These are phyloP conservation scores for Chinchilla lanigera DNA, from an alignment of 2,113 vertebrate species.

Conservation along the genomic window DNA sequence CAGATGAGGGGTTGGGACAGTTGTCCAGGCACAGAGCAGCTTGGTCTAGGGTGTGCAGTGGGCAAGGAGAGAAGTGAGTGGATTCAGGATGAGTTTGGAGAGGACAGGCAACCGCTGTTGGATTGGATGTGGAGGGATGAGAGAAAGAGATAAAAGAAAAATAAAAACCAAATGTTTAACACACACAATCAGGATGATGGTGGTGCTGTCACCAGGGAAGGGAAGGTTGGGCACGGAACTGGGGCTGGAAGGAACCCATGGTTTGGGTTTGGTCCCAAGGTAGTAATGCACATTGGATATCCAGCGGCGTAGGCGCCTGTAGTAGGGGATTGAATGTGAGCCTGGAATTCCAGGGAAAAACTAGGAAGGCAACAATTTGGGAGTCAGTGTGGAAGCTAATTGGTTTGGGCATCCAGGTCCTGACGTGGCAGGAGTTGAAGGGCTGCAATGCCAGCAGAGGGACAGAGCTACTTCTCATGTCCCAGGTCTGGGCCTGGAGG, in stretches of 20 bases:
- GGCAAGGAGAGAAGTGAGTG: not conserved
- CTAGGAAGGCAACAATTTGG: not conserved
- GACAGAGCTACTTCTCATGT: not conserved
- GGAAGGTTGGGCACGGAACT: not conserved
- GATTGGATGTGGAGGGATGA: not conserved
- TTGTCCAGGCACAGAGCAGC: not conserved
- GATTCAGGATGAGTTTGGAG: not conserved
- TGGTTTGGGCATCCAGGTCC: not conserved
- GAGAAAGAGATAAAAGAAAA: not conserved
- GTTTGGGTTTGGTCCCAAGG: not conserved
- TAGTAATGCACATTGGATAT: not conserved
- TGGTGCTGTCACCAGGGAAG: not conserved
- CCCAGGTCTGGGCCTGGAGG: not conserved
- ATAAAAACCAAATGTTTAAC: not conserved
- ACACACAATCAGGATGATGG: rapidly evolving
- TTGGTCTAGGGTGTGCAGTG: not conserved
- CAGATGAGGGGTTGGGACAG: not conserved
- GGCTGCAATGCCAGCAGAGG: not conserved
- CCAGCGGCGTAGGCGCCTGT: rapidly evolving
- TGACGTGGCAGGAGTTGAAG: not conserved
- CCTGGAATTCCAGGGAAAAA: not conserved
- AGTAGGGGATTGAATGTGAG: not conserved
- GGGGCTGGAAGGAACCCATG: too few relatives aligned
- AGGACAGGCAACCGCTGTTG: not conserved
- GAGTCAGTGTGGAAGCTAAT: too few relatives aligned